A percentile compares a stretch with the other conserved stretches of the same genome.
Evolutionary conservation across 2,797 vertebrate species (phyloP).

Genomic region (Toxotes lorentzi): DNA sequence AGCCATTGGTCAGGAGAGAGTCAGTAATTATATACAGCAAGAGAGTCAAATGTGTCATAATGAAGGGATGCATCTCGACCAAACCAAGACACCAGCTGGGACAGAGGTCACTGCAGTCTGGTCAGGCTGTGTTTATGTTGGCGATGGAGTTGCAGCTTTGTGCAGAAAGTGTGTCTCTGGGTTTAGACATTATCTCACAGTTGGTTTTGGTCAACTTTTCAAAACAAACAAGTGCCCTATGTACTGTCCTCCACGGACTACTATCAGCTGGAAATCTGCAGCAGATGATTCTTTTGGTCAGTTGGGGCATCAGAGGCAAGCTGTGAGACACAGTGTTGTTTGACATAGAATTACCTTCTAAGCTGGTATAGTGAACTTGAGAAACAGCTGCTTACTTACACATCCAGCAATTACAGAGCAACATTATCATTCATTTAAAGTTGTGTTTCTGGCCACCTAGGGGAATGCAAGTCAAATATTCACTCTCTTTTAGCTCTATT

Average conservation of each 20-base stretch:
- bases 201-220: conserved; percentile 53
- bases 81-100: conserved; percentile 58
- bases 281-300: background rate
- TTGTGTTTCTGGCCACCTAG: background rate
- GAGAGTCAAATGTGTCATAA: conserved; percentile 61
- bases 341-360: background rate
- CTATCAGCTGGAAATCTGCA: background rate
- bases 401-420: background rate
- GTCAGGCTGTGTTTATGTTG: conserved; percentile 67
- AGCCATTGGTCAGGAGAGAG: conserved; percentile 52
- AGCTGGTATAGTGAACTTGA: too few relatives aligned
- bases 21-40: conserved; percentile 58
- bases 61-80: conserved; percentile 50
- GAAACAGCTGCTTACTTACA: too few relatives aligned
- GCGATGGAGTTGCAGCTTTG: conserved; percentile 47
- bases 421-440: background rate
- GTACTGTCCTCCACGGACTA: conserved; percentile 17
- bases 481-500: background rate
- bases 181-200: conserved; percentile 54
- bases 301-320: background rate
- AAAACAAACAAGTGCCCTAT: conserved; percentile 49
- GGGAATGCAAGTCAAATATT: too few relatives aligned
- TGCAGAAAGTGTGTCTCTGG: conserved; percentile 50
- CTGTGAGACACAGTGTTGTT: background rate
- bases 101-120: conserved; percentile 62